Evolutionary conservation across 2,888 invertebrate genomes (phyloP).

Genomic region (Erebia ligea): DNA sequence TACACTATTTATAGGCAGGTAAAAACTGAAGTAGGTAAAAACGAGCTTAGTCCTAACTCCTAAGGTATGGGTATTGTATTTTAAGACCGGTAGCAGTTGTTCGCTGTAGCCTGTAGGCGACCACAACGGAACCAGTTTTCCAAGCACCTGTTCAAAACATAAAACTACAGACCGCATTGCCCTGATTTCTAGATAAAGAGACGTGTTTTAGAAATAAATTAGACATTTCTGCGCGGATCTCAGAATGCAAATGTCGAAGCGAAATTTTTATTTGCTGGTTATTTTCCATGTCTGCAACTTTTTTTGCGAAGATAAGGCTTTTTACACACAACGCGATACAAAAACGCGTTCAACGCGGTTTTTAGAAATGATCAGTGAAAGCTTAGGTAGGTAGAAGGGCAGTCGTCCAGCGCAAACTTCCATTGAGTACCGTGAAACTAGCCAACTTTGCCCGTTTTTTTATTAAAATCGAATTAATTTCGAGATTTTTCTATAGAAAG

Average conservation of each 20-base stretch:
- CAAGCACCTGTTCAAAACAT: conserved; percentile 45
- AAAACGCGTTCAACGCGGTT: not conserved
- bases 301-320: not conserved
- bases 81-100: conserved; percentile 36
- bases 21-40: not conserved
- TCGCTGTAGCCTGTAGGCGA: conserved; percentile 30
- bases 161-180: conserved; percentile 39
- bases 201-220: conserved; percentile 28
- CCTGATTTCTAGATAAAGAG: conserved; percentile 42
- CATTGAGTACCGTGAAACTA: too few relatives aligned
- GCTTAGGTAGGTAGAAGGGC: too few relatives aligned
- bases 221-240: not conserved
- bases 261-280: not conserved
- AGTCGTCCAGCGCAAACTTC: not conserved
- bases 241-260: not conserved
- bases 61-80: conserved; percentile 38
- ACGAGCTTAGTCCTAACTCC: conserved; percentile 29
- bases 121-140: conserved; percentile 42
- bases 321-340: not conserved
- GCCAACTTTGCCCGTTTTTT: too few relatives aligned
- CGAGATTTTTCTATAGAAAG: too few relatives aligned
- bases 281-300: conserved; percentile 16
- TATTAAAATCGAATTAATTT: too few relatives aligned
- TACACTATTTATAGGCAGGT: too few relatives aligned
- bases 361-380: not conserved